phyloP scores from a whole-genome alignment of 2,797 vertebrate genomes.

The Anisognathus igniventris region DNA sequence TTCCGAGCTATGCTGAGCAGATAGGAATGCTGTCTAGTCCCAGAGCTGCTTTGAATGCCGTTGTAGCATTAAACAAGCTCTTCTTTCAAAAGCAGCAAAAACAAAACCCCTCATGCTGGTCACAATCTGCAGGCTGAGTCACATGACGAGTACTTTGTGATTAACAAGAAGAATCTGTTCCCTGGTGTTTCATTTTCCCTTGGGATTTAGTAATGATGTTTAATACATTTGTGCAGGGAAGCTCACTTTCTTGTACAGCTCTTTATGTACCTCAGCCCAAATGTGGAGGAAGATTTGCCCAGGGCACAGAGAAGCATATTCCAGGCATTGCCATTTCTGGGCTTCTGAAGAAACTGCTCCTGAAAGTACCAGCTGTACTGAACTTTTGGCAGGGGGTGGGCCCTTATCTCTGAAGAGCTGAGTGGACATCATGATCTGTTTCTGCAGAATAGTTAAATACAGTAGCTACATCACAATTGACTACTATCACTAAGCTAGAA shows the following conservation, averaged over 20 bases:
- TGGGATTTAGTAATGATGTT: constrained; percentile 8
- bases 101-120: background rate
- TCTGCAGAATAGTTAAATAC: background rate
- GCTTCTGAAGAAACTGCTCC: background rate
- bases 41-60: constrained; percentile 16
- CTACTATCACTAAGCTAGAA: background rate
- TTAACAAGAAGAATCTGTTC: constrained; percentile 25
- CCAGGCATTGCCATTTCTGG: background rate
- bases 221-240: background rate
- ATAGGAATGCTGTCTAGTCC: background rate
- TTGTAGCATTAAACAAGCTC: constrained; percentile 32
- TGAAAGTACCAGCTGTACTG: background rate
- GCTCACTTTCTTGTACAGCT: background rate
- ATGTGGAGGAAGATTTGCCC: background rate
- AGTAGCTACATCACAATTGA: background rate
- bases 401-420: background rate
- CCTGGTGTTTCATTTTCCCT: background rate
- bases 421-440: background rate
- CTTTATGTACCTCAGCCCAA: background rate
- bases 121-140: background rate
- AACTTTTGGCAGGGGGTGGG: background rate
- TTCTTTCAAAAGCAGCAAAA: constrained; percentile 37
- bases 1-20: background rate
- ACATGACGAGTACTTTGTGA: background rate
- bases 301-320: background rate